phyloP scores from a whole-genome alignment of 2,113 vertebrate species.

The Ia io region DNA sequence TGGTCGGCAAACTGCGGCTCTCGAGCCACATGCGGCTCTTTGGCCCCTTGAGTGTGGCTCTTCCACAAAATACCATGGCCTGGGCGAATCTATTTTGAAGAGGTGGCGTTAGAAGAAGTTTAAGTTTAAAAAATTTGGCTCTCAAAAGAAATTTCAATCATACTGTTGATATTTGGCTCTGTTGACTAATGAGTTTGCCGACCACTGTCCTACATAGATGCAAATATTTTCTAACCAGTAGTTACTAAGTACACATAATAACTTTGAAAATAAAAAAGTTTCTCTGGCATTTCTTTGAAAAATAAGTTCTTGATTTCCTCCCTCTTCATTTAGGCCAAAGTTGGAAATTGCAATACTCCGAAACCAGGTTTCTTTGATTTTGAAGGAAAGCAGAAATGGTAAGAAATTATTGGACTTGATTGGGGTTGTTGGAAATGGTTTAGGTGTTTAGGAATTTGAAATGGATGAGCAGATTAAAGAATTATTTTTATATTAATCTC shows the following conservation, averaged over 20 bases:
- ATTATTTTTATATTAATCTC: constrained; percentile 66
- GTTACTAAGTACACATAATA: background rate
- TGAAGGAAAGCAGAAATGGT: constrained; percentile 99
- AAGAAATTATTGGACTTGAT: constrained; percentile 79
- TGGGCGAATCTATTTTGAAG: too few species aligned
- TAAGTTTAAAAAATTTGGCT: too few species aligned
- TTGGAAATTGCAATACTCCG: constrained; percentile 92
- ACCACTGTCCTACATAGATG: background rate
- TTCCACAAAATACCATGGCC: too few species aligned
- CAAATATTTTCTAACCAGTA: constrained; percentile 24
- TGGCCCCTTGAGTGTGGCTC: too few species aligned
- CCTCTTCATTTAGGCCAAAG: constrained; percentile 88
- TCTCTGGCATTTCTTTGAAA: constrained; percentile 49
- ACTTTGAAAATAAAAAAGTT: constrained; percentile 30
- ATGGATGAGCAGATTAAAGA: constrained; percentile 64
- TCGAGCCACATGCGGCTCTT: too few species aligned
- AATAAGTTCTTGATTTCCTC: constrained; percentile 53
- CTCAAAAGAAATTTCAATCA: too few species aligned
- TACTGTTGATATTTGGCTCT: too few species aligned
- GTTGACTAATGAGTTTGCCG: too few species aligned
- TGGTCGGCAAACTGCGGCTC: too few species aligned
- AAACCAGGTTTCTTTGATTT: constrained; percentile 98
- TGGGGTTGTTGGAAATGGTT: constrained; percentile 40
- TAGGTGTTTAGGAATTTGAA: constrained; percentile 62
- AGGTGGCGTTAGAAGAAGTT: too few species aligned